Base-by-base conservation (phyloP, 1,140 invertebrate genomes). In the Ips nitidus region DNA sequence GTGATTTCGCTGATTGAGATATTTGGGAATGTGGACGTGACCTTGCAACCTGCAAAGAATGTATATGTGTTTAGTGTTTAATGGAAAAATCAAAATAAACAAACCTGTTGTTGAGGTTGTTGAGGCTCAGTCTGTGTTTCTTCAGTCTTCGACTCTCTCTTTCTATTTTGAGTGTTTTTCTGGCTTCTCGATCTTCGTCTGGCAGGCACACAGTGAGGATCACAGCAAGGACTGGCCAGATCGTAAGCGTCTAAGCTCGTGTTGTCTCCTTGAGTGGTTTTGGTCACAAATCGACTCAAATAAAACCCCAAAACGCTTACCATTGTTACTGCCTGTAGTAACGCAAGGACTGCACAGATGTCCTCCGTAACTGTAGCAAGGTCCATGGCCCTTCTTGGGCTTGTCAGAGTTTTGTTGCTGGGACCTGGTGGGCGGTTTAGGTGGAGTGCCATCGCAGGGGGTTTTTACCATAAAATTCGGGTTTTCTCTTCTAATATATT, bases 171-270 rank as follows among this genome's bases (percentile, higher is more conserved):
- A 64, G 85, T 85, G 71, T 88, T 85, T 76, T 89, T 88, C 72
- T 88, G 86, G 71, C 85, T 82, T 61, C 86, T 80, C 41, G 84
- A 81, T 47, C 89, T 84, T 42, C 91, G 84, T 67, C 85, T 83
- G 52, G 87, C 88, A 37, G 91, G 91, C 36, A 94, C 91, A 75
- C 91, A 94, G 72, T 92, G 89, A 0, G 90, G 89, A 78, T 92
- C 90, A 78, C 92, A 94, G 74, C 91, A 94, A 1, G 91, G 90
- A 80, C 90, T 93, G 1, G 91, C 91, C 8, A 93, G 78, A 75
- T 93, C 91, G 69, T 94, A 94, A 4, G 91, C 91, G 77, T 93
- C 91, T 42, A 93, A 80, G 75, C 90, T 93, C 7, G 87, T 88
- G 65, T 86, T 90, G 66, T 93, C 91, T 22, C 69, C 69, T 64